Conservation (phyloP, 2,888 invertebrate genomes). For the Nemoura dubitans region DNA sequence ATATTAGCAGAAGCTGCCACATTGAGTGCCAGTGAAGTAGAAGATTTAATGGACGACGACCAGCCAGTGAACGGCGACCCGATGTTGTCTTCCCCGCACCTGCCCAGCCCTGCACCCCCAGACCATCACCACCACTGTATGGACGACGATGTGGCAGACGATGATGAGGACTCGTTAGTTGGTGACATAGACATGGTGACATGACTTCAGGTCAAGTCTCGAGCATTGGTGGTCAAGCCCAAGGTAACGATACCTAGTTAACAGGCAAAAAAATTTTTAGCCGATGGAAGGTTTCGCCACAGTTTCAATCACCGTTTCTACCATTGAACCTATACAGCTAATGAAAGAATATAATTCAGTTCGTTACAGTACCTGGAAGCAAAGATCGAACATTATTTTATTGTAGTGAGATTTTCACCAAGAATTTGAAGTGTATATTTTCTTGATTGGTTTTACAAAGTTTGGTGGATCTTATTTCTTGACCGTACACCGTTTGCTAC, state of each 20-base stretch:
- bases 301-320: background rate
- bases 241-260: background rate
- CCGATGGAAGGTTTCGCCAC: background rate
- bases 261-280: background rate
- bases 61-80: constrained; percentile 64
- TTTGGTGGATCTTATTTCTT: background rate
- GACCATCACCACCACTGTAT: constrained; percentile 40
- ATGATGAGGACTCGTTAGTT: constrained; percentile 62
- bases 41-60: constrained; percentile 76
- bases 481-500: background rate
- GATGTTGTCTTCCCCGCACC: constrained; percentile 68
- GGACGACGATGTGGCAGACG: constrained; percentile 53
- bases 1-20: constrained; percentile 65
- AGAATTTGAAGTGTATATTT: background rate
- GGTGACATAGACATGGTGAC: constrained; percentile 66
- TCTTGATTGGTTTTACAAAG: background rate
- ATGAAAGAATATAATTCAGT: background rate
- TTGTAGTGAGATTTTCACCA: background rate
- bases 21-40: constrained; percentile 69
- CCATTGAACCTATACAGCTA: background rate
- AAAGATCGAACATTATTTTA: background rate
- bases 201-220: constrained; percentile 55
- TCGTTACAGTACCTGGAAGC: background rate
- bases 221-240: background rate
- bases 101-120: constrained; percentile 57